Evolutionary conservation across 2,113 vertebrate species (phyloP).

Genomic region (Ranitomeya variabilis): DNA sequence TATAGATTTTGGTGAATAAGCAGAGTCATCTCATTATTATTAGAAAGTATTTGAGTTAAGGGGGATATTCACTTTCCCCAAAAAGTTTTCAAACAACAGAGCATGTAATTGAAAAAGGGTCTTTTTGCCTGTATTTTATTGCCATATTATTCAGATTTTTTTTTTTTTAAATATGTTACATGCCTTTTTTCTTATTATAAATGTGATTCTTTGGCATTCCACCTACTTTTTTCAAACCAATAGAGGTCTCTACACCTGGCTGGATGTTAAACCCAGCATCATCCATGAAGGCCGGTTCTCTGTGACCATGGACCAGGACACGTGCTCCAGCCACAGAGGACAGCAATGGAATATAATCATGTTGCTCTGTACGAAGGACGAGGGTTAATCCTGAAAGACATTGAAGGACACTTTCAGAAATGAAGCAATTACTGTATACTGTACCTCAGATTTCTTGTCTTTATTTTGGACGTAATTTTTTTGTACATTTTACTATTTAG

Average conservation of each 20-base stretch:
- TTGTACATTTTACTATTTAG: too few relatives aligned
- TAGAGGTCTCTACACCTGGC: conserved; percentile 77
- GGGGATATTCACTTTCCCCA: too few relatives aligned
- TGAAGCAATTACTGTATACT: neutral
- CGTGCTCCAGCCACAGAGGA: conserved; percentile 79
- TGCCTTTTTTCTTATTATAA: neutral
- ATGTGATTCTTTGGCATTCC: neutral
- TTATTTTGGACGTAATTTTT: too few relatives aligned
- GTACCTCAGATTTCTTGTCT: too few relatives aligned
- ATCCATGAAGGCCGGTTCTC: conserved; percentile 79
- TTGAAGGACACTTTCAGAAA: neutral
- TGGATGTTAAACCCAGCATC: conserved; percentile 78
- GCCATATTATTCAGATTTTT: neutral
- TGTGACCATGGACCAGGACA: conserved; percentile 76
- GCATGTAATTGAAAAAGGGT: too few relatives aligned
- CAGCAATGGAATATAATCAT: conserved; percentile 78
- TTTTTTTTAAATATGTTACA: neutral
- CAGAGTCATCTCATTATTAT: too few relatives aligned
- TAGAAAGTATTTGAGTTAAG: too few relatives aligned
- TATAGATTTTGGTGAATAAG: too few relatives aligned
- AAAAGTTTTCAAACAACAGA: too few relatives aligned
- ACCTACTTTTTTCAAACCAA: conserved; percentile 78
- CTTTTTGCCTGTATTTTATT: too few relatives aligned
- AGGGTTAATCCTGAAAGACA: conserved; percentile 73
- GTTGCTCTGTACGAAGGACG: conserved; percentile 74